Base-by-base conservation (phyloP, 2,113 vertebrate genomes). In the Muntiacus muntjak region DNA sequence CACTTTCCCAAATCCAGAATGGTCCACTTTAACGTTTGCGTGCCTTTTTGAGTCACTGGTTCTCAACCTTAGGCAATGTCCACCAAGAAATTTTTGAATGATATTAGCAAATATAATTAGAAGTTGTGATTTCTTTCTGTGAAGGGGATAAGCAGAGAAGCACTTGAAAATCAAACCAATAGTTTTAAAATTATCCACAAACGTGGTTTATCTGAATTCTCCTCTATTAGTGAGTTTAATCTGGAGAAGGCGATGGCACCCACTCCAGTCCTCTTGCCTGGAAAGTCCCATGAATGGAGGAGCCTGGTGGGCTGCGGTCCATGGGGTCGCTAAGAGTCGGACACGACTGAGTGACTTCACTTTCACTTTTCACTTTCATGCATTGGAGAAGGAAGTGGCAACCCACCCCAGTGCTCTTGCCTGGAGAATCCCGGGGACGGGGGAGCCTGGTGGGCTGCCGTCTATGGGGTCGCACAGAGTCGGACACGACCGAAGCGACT, bases 121-220 rank as follows among this genome's bases (percentile, higher is more conserved):
- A 78, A 96, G 21, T n/a, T n/a, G 40, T 8, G 15, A 76, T 81
- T 21, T 52, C 45, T 25, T 71, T 3, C 79, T 87, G 17, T n/a
- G 84, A 93, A 58, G 30, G 19, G 43, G 28, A 25, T 25, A 87
- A 83, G 15, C 30, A 87, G 10, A 55, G 40, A 57, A 89, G 33
- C 74, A 84, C 36, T 81, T 62, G 36, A 85, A 95, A 94, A 52
- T 15, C 43, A 89, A 95, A 60, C 45, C 40, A 58, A 57, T 30
- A 33, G 47, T 62, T 87, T 67, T 14, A 95, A 30, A 11, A 82
- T 90, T 89, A 76, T 30, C 57, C 50, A 54, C 58, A 90, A 47
- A 85, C 93, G 76, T 90, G 62, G 95, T 78, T 87, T 85, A 64
- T 81, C 57, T 67, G 10, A 95, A 96, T 55, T 94, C 40, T 55